These are phyloP conservation scores for Eilema griseolum DNA, from an alignment of 2,888 invertebrate species.

Conservation along the genomic window DNA sequence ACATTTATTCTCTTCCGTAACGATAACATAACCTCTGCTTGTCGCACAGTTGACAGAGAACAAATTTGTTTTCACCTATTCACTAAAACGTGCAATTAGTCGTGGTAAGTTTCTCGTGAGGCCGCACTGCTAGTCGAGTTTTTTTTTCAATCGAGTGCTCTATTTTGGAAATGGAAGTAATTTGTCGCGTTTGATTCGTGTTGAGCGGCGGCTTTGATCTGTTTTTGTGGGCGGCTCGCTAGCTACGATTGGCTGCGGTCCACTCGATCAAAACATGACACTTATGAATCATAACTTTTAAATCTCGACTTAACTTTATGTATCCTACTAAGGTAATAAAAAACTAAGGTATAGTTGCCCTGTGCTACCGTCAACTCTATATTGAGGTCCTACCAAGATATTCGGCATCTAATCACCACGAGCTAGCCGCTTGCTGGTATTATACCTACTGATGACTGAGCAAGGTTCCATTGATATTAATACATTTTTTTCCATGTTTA, in stretches of 20 bases:
- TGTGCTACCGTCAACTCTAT: neutral
- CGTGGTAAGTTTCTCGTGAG: constrained; percentile 70
- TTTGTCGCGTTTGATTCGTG: constrained; percentile 81
- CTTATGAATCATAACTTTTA: neutral
- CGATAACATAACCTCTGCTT: no score
- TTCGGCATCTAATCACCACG: no score
- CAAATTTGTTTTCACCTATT: no score
- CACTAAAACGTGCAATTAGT: constrained; percentile 71
- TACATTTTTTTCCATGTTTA: no score
- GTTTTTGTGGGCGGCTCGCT: constrained; percentile 77
- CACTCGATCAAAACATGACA: constrained; percentile 28
- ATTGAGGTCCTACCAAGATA: no score
- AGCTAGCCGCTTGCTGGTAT: no score
- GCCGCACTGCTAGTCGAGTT: constrained; percentile 55
- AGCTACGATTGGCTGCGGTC: constrained; percentile 71
- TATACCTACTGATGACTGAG: no score
- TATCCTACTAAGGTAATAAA: no score
- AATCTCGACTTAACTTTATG: neutral
- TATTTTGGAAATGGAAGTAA: constrained; percentile 80
- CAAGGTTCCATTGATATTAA: no score
- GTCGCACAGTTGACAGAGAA: no score
- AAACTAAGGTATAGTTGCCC: no score
- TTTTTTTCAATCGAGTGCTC: constrained; percentile 73
- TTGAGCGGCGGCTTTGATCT: constrained; percentile 78
- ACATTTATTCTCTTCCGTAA: no score